A percentile compares a stretch with the other conserved stretches of the same genome.
These are phyloP conservation scores for Caenorhabditis inopinata DNA, from an alignment of 1,140 invertebrate genomes.

Conservation along the genomic window DNA sequence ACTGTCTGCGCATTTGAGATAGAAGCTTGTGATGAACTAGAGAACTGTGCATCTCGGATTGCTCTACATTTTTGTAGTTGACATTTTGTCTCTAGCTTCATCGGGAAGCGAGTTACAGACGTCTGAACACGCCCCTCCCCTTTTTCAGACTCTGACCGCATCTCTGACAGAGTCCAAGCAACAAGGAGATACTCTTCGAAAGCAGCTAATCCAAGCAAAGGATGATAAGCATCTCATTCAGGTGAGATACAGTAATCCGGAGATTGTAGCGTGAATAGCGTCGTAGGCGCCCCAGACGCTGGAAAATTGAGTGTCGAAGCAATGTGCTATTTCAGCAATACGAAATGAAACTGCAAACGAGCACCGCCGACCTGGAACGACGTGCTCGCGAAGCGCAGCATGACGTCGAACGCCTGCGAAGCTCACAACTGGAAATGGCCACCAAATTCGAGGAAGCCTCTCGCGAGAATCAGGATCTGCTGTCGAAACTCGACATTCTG, in stretches of 20 bases:
- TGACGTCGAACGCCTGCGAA: background rate
- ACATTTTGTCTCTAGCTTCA: too few species aligned
- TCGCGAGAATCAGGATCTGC: constrained; percentile 27
- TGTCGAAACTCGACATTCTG: constrained; percentile 34
- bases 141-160: constrained; percentile 29
- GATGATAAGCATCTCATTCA: constrained; percentile 42
- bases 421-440: background rate
- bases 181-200: constrained; percentile 39
- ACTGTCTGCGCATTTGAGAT: background rate
- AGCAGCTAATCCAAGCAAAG: constrained; percentile 40
- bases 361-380: background rate
- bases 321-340: constrained; percentile 19
- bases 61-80: too few species aligned
- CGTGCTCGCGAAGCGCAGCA: background rate
- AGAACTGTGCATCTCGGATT: too few species aligned
- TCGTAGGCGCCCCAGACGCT: too few species aligned
- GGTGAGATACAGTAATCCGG: background rate
- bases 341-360: constrained; percentile 7
- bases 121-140: too few species aligned
- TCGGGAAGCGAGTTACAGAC: too few species aligned
- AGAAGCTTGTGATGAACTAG: background rate
- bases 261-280: too few species aligned
- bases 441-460: background rate
- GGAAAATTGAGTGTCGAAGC: too few species aligned
- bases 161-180: constrained; percentile 39